Evolutionary conservation across 2,888 invertebrate genomes (phyloP).

Genomic region (Melinaea marsaeus): DNA sequence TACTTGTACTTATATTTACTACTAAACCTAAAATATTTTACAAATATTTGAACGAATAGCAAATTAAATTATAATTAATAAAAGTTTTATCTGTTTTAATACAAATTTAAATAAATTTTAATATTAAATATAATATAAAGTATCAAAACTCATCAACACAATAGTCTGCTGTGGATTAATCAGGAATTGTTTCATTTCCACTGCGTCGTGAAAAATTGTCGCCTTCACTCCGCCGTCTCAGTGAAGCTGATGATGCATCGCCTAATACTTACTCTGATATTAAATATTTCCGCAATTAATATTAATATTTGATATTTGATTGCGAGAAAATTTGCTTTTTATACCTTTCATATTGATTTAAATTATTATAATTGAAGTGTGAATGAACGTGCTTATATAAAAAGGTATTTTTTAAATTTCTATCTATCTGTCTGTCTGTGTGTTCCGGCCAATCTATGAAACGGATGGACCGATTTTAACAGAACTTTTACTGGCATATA

Average conservation of each 20-base stretch:
- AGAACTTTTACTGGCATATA: too few relatives aligned
- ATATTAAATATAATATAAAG: conserved; percentile 32
- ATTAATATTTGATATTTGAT: neutral
- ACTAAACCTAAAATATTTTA: too few relatives aligned
- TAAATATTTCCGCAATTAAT: neutral
- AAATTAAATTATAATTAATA: too few relatives aligned
- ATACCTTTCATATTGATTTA: too few relatives aligned
- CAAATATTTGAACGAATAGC: too few relatives aligned
- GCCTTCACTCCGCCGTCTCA: conserved; percentile 58
- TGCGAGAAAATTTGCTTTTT: neutral
- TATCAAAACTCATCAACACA: conserved; percentile 55
- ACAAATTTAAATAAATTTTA: neutral
- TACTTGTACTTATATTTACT: too few relatives aligned
- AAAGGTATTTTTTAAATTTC: too few relatives aligned
- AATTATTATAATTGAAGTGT: too few relatives aligned
- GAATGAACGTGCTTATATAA: too few relatives aligned
- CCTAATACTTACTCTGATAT: conserved; percentile 34
- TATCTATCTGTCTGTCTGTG: too few relatives aligned
- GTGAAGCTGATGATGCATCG: conserved; percentile 67
- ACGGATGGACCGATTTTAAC: too few relatives aligned
- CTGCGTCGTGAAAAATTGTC: conserved; percentile 72
- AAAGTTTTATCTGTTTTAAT: neutral
- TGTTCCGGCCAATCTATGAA: too few relatives aligned
- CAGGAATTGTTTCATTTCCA: conserved; percentile 67
- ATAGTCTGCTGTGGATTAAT: conserved; percentile 72